Conservation (phyloP, 2,797 vertebrate species). For the Eutrigla gurnardus region DNA sequence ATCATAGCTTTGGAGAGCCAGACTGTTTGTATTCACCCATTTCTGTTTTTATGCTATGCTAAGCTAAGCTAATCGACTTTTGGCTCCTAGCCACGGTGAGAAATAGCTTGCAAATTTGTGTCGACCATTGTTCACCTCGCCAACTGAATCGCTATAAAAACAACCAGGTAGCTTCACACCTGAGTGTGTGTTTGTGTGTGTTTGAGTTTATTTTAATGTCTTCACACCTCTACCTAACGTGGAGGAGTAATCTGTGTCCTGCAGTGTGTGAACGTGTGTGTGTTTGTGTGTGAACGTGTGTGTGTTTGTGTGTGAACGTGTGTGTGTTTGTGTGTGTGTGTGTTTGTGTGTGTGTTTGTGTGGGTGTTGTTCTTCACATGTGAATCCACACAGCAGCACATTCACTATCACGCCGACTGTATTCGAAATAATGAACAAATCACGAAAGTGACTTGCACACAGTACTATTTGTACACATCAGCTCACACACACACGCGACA, state of each 20-base stretch:
- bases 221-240: constrained; percentile 50
- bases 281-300: too few relatives aligned
- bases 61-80: too few relatives aligned
- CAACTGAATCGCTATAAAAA: constrained; percentile 33
- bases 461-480: background rate
- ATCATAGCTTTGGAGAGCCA: too few relatives aligned
- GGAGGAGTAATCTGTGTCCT: constrained; percentile 40
- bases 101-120: constrained; percentile 16
- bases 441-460: background rate
- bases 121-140: constrained; percentile 34
- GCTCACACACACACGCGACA: constrained; percentile 12
- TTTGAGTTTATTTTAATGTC: constrained; percentile 49
- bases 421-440: constrained; percentile 19
- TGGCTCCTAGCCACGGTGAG: background rate
- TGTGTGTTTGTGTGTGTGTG: too few relatives aligned
- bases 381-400: constrained; percentile 14
- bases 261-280: constrained; percentile 33
- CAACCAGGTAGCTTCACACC: constrained; percentile 45
- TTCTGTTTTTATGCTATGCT: too few relatives aligned
- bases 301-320: too few relatives aligned
- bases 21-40: too few relatives aligned
- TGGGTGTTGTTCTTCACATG: constrained; percentile 9
- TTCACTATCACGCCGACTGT: constrained; percentile 1
- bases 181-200: constrained; percentile 18
- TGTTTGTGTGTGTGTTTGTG: too few relatives aligned